A percentile compares a stretch with the other conserved stretches of the same genome.
Conservation (phyloP, 2,797 vertebrate species). For the Rhabdophis nuchalis region DNA sequence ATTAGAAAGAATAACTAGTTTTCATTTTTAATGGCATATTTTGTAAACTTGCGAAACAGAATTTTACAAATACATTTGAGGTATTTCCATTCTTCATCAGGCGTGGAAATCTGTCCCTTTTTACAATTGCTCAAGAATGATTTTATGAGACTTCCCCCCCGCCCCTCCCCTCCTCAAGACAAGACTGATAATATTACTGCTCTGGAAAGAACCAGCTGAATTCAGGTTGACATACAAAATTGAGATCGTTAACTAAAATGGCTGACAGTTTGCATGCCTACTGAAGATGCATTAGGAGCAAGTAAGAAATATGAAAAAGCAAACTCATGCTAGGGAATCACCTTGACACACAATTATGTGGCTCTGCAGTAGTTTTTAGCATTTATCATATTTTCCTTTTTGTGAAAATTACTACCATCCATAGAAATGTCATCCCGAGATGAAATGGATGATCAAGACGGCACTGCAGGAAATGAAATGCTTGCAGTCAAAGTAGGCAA, state of each 20-base stretch:
- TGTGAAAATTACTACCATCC: background rate
- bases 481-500: rapidly evolving
- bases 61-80: background rate
- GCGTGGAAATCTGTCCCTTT: background rate
- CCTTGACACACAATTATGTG: conserved; percentile 24
- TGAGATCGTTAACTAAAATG: conserved; percentile 35
- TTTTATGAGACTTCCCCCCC: background rate
- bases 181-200: conserved; percentile 18
- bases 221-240: conserved; percentile 30
- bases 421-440: background rate
- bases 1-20: background rate
- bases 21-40: background rate
- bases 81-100: background rate
- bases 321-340: conserved; percentile 3
- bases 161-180: background rate
- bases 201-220: conserved; percentile 17
- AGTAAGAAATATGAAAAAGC: conserved; percentile 27
- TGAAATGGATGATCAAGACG: conserved; percentile 30
- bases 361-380: background rate
- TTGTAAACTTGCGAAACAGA: background rate
- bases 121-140: conserved; percentile 3
- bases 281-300: conserved; percentile 22
- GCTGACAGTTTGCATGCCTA: conserved; percentile 24
- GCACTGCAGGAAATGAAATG: background rate
- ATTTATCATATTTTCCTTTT: conserved; percentile 17